Evolutionary conservation across 2,888 invertebrate genomes (phyloP).

Genomic region (Linnaemya tessellans): DNA sequence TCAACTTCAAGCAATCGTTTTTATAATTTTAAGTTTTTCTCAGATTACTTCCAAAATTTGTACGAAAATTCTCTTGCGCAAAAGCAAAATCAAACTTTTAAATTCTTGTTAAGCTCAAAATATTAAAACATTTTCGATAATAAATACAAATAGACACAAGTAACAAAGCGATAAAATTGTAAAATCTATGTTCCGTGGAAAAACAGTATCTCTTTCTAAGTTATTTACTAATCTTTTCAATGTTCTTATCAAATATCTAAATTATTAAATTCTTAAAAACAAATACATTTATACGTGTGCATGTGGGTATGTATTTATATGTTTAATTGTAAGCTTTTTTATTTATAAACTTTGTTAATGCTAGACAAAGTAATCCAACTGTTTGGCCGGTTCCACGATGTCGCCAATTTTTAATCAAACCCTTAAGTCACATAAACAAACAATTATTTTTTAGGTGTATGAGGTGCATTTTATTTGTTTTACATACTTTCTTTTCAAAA

Average conservation of each 20-base stretch:
- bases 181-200: not conserved
- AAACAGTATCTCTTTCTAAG: not conserved
- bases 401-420: slow-evolving; percentile 57
- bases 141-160: not conserved
- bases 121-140: too few relatives aligned
- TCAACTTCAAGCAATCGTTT: too few relatives aligned
- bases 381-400: slow-evolving; percentile 58
- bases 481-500: slow-evolving; percentile 15
- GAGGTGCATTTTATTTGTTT: slow-evolving; percentile 10
- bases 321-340: not conserved
- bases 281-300: not conserved
- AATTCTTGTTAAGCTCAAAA: too few relatives aligned
- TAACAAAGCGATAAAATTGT: not conserved
- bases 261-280: not conserved
- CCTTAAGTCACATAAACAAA: not conserved
- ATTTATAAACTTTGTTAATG: not conserved
- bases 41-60: too few relatives aligned
- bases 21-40: too few relatives aligned
- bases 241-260: not conserved
- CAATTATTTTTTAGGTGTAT: slow-evolving; percentile 29
- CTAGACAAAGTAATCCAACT: slow-evolving; percentile 13
- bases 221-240: not conserved
- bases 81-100: too few relatives aligned
- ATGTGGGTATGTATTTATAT: not conserved
- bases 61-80: too few relatives aligned